Evolutionary conservation across 2,888 invertebrate genomes (phyloP), one percentile per base, ranked within the genome.

Genomic region (Harmothoe impar): DNA sequence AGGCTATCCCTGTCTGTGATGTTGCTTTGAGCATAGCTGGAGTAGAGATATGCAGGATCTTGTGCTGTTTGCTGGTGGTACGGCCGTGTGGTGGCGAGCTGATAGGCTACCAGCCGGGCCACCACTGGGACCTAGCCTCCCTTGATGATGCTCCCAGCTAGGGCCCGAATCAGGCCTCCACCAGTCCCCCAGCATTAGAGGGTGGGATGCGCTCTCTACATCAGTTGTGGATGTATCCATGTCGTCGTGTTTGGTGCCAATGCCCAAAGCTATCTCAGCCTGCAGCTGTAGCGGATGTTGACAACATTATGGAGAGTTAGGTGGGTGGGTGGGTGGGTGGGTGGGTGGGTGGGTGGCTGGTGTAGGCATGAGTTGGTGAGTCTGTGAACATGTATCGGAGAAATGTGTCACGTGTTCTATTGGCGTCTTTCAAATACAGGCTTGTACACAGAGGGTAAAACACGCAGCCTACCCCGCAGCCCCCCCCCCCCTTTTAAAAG

Each of bases 121-220:
- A 29, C 72, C 72, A 29, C 29, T 72, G 72, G 72, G 72, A 72
- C 72, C 29, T 25, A 25, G n/a, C 20, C 29, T 72, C 72, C 72
- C 72, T 72, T 72, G 72, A 72, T 72, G 72, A 72, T 72, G 72
- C 72, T 62, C 72, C 25, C 62, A 29, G 29, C 29, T 72, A 29
- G 29, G 72, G 72, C 15, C 72, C 72, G 1, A 72, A 72, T 72
- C 29, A 72, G 72, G 72, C 72, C 62, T 20, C 62, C 15, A 62
- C 20, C 62, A 62, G 62, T 3, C 72, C 29, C 31, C n/a, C 29
- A 29, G 72, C 17, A n/a, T 62, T n/a, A n/a, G n/a, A 15, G 62
- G 20, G 62, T 62, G 5, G 62, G 62, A 1, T 10, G 43, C 43
- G 43, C 43, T 7, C 5, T 43, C 43, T 43, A 43, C 43, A 43